phyloP scores from a whole-genome alignment of 2,797 vertebrate genomes.

The Leptatherina wallacei region DNA sequence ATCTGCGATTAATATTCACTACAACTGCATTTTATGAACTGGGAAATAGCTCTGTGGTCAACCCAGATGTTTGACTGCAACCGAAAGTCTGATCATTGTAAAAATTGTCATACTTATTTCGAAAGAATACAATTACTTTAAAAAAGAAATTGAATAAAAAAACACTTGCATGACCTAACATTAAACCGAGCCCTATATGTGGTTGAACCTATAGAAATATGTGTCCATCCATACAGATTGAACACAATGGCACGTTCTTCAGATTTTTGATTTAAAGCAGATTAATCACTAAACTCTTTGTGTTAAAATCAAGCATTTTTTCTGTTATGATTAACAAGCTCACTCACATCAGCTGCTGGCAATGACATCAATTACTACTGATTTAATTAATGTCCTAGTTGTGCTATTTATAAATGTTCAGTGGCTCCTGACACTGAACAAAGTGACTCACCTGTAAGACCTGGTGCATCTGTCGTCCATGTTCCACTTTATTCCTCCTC shows the following conservation, averaged over 20 bases:
- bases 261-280: background rate
- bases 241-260: background rate
- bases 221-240: background rate
- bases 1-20: background rate
- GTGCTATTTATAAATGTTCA: background rate
- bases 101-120: background rate
- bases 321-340: background rate
- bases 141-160: background rate
- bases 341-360: background rate
- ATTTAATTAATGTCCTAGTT: background rate
- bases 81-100: background rate
- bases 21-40: background rate
- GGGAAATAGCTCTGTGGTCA: background rate
- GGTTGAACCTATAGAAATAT: background rate
- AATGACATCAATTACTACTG: background rate
- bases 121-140: background rate
- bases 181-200: background rate
- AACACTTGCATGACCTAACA: background rate
- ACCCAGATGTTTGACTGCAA: background rate
- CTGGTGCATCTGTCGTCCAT: slow-evolving; percentile 81
- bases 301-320: background rate
- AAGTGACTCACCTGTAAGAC: slow-evolving; percentile 86
- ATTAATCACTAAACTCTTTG: slow-evolving; percentile 4
- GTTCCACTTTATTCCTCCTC: slow-evolving; percentile 72
- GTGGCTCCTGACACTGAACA: background rate